phyloP scores from a whole-genome alignment of 2,888 invertebrate species.

The Ptychoptera contaminata region DNA sequence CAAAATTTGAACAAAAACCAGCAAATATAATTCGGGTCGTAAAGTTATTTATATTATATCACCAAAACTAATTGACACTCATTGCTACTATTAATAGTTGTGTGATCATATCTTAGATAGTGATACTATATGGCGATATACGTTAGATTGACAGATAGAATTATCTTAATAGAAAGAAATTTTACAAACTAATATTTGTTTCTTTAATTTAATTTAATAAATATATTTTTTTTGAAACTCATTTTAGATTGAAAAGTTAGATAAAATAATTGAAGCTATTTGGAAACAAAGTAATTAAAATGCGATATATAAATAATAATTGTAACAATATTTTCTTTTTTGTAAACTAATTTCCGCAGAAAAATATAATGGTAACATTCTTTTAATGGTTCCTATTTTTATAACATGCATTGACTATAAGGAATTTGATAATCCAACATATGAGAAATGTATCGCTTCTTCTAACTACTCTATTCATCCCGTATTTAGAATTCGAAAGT shows the following conservation, averaged over 20 bases:
- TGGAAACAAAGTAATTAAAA: conserved; percentile 13
- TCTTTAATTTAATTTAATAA: too few relatives aligned
- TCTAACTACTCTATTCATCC: conserved; percentile 20
- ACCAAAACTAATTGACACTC: too few relatives aligned
- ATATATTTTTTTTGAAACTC: background rate
- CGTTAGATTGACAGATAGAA: too few relatives aligned
- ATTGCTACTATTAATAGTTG: too few relatives aligned
- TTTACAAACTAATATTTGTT: too few relatives aligned
- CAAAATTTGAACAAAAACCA: too few relatives aligned
- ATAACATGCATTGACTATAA: conserved; percentile 12
- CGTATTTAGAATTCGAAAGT: conserved; percentile 23
- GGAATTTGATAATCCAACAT: background rate
- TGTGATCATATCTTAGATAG: too few relatives aligned
- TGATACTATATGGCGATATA: too few relatives aligned
- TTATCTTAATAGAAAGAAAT: too few relatives aligned
- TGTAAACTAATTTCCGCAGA: conserved; percentile 14
- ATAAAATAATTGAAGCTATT: conserved; percentile 15
- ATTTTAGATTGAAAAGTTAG: conserved; percentile 11
- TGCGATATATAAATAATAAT: too few relatives aligned
- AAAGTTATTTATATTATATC: too few relatives aligned
- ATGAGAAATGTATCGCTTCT: conserved; percentile 10
- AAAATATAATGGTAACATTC: conserved; percentile 22
- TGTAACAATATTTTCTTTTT: background rate
- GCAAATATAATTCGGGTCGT: too few relatives aligned
- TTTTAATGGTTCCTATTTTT: conserved; percentile 21